Evolutionary conservation across 1,140 invertebrate genomes (phyloP).

Genomic region (Carcinoscorpius rotundicauda): DNA sequence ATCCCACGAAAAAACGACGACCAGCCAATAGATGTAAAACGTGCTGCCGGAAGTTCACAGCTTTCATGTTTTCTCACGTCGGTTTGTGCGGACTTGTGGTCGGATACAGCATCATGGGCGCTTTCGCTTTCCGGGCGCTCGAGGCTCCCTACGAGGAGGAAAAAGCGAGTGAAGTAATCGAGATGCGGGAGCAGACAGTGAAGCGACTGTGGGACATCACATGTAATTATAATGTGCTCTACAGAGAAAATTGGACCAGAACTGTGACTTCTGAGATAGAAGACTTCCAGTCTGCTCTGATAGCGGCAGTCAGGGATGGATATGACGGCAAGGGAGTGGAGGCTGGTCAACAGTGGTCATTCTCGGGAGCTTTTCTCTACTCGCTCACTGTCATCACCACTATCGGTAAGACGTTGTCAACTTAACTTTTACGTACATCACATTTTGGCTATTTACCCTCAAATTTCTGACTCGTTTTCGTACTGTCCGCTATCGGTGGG

Average conservation of each 20-base stretch:
- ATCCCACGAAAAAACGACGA: not conserved
- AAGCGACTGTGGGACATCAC: slow-evolving; percentile 77
- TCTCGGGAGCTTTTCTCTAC: slow-evolving; percentile 79
- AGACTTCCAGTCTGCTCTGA: slow-evolving; percentile 72
- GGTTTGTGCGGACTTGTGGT: slow-evolving; percentile 83
- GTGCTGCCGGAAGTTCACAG: slow-evolving; percentile 64
- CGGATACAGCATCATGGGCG: slow-evolving; percentile 83
- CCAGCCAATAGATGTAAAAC: slow-evolving; percentile 45
- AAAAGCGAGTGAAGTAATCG: slow-evolving; percentile 38
- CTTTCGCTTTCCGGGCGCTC: slow-evolving; percentile 81
- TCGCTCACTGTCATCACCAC: slow-evolving; percentile 91
- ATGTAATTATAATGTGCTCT: slow-evolving; percentile 80
- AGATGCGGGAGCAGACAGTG: slow-evolving; percentile 32
- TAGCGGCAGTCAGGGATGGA: slow-evolving; percentile 55
- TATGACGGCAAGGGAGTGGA: slow-evolving; percentile 55
- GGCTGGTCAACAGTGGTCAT: slow-evolving; percentile 53
- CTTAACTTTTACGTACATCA: too few relatives aligned
- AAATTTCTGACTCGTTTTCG: too few relatives aligned
- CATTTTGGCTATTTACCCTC: too few relatives aligned
- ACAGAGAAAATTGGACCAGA: slow-evolving; percentile 86
- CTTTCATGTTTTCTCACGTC: slow-evolving; percentile 90
- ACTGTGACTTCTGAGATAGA: slow-evolving; percentile 47
- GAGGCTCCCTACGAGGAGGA: slow-evolving; percentile 55
- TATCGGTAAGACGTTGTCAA: slow-evolving; percentile 57
- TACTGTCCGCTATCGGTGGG: too few relatives aligned